A percentile compares a stretch with the other conserved stretches of the same genome.
Evolutionary conservation across 2,888 invertebrate genomes (phyloP).

Genomic region (Limenitis camilla): DNA sequence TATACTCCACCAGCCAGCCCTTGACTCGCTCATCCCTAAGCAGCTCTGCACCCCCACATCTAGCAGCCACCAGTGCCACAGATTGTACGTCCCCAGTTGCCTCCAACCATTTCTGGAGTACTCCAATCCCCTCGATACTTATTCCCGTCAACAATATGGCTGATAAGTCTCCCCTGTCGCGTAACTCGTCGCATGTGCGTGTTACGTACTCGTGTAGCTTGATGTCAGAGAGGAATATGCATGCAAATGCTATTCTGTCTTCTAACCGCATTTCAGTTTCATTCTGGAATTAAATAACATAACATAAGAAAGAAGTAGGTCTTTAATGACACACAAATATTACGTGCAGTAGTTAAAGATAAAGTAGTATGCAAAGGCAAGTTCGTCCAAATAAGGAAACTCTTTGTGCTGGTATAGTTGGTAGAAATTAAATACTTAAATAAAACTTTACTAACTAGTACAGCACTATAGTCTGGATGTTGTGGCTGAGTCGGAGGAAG

Average conservation of each 20-base stretch:
- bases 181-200: conserved; percentile 79
- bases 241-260: conserved; percentile 93
- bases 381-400: no score
- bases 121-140: conserved; percentile 78
- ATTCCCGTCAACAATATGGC: conserved; percentile 85
- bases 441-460: conserved; percentile 33
- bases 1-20: conserved; percentile 86
- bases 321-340: no score
- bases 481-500: no score
- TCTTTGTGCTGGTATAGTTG: no score
- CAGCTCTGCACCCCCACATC: conserved; percentile 83
- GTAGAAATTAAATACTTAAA: not conserved
- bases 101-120: conserved; percentile 92
- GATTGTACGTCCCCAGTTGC: conserved; percentile 93
- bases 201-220: conserved; percentile 86
- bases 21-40: conserved; percentile 78
- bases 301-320: not conserved
- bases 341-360: no score
- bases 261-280: conserved; percentile 89
- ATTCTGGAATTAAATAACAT: conserved; percentile 66
- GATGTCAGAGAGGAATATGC: conserved; percentile 87
- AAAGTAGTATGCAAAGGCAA: no score
- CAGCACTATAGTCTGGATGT: conserved; percentile 34
- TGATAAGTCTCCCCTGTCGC: conserved; percentile 85
- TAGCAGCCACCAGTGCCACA: conserved; percentile 85